Evolutionary conservation across 2,888 invertebrate species (phyloP).

Genomic region (Chirona hameri): DNA sequence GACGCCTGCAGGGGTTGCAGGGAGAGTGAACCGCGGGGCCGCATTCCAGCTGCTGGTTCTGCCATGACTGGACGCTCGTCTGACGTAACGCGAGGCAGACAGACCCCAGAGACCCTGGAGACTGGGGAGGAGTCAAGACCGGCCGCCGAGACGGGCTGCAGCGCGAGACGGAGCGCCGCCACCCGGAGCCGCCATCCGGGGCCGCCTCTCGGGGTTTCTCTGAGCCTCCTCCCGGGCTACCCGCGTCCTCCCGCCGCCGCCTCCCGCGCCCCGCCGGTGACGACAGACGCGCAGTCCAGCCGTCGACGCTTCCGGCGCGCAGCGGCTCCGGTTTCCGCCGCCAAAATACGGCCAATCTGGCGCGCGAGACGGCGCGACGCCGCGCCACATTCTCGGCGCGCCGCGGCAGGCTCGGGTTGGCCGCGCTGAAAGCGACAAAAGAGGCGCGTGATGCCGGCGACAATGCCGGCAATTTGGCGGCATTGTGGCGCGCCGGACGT

Average conservation of each 20-base stretch:
- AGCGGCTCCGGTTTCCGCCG: background rate
- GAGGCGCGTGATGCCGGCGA: background rate
- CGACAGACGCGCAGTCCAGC: background rate
- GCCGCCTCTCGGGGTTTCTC: background rate
- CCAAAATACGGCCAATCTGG: constrained; percentile 8
- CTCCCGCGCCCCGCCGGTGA: background rate
- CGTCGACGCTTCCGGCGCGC: background rate
- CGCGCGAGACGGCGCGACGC: background rate
- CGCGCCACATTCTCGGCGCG: background rate
- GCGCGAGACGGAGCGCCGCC: no score
- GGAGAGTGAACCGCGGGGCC: no score
- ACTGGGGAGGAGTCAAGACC: no score
- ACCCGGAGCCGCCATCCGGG: no score
- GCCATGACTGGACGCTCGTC: no score
- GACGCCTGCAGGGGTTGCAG: no score
- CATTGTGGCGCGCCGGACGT: constrained; percentile 1
- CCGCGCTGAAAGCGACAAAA: background rate
- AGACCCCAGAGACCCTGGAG: no score
- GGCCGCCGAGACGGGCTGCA: no score
- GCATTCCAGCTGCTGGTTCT: no score
- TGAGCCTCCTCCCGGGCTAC: background rate
- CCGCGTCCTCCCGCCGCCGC: background rate
- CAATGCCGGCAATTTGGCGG: constrained; percentile 13
- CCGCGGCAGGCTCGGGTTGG: background rate
- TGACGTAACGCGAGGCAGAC: no score